Conservation (phyloP, 2,113 vertebrate genomes). For the Piaya cayana region DNA sequence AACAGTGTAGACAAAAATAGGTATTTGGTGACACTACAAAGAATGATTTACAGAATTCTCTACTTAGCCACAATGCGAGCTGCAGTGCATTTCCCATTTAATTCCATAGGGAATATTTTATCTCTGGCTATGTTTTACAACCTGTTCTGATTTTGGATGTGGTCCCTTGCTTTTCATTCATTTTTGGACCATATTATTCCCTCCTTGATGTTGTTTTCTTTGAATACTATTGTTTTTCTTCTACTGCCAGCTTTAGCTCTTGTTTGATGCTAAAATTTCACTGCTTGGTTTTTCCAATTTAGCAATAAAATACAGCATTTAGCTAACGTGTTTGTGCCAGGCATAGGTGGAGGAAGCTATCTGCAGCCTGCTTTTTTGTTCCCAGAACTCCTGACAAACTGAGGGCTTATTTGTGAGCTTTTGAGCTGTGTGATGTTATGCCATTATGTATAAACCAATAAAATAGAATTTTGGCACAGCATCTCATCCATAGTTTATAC, state of each 20-base stretch:
- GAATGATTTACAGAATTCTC: background rate
- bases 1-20: background rate
- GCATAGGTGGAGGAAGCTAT: conserved; percentile 12
- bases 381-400: background rate
- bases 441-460: background rate
- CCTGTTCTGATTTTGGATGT: conserved; percentile 6
- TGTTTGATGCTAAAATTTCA: conserved; percentile 15
- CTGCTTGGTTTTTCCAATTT: background rate
- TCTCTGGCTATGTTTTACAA: conserved; percentile 31
- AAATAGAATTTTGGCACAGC: background rate
- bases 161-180: conserved; percentile 13
- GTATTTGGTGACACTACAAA: background rate
- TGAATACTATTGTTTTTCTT: background rate
- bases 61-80: background rate
- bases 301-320: conserved; percentile 4
- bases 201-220: background rate
- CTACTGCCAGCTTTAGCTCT: conserved; percentile 21
- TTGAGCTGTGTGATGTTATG: background rate
- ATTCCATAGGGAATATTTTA: conserved; percentile 30
- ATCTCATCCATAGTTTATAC: background rate
- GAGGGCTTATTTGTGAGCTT: background rate
- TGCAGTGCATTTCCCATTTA: background rate
- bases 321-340: conserved; percentile 1
- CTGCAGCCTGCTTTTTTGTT: conserved; percentile 3
- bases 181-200: conserved; percentile 12